These are phyloP conservation scores for Pantherophis guttatus DNA, from an alignment of 2,113 vertebrate species.

Conservation along the genomic window DNA sequence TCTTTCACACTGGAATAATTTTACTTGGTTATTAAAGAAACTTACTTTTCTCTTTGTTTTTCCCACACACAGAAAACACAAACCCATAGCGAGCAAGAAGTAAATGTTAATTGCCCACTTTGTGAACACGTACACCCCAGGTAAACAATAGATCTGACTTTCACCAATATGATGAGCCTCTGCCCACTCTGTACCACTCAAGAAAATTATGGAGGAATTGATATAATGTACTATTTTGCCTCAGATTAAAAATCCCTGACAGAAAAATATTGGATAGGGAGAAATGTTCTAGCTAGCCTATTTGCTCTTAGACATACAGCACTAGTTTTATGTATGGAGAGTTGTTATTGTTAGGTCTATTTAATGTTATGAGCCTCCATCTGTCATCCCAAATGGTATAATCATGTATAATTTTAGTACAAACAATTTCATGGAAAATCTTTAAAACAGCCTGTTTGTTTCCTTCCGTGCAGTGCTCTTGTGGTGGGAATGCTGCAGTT, in stretches of 20 bases:
- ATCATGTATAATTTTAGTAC: neutral
- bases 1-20: neutral
- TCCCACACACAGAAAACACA: neutral
- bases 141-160: neutral
- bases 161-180: neutral
- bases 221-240: neutral
- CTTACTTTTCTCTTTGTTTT: neutral
- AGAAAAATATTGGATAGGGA: neutral
- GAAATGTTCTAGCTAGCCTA: neutral
- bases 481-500: neutral
- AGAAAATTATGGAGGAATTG: neutral
- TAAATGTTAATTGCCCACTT: neutral
- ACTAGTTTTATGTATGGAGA: neutral
- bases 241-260: neutral
- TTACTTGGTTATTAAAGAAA: neutral
- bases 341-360: neutral
- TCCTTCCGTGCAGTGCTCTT: neutral
- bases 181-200: neutral
- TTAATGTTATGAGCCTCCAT: neutral
- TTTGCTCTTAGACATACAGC: neutral
- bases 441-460: neutral
- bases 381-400: neutral
- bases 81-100: neutral
- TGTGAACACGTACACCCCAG: neutral
- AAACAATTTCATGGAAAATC: neutral